Evolutionary conservation across 2,113 vertebrate species (phyloP).

Genomic region (Phocoena sinus): DNA sequence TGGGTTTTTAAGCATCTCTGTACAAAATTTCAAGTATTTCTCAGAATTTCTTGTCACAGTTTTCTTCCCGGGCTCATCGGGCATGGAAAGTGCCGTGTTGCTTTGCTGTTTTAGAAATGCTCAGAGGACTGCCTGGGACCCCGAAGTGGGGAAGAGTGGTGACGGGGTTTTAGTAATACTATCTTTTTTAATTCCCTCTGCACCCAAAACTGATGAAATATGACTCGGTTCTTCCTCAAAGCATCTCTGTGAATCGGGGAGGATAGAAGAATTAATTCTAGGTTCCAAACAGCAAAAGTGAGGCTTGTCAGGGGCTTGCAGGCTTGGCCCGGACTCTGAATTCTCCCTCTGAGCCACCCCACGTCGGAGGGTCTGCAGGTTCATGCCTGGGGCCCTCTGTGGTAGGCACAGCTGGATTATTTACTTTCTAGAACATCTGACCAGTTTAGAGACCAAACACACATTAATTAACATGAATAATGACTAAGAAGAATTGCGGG

Average conservation of each 20-base stretch:
- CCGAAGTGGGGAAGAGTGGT: not conserved
- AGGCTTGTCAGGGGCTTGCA: not conserved
- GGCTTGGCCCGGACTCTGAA: accelerated
- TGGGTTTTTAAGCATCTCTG: not conserved
- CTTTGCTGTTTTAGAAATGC: not conserved
- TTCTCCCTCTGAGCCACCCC: too few species aligned
- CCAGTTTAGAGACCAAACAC: constrained; percentile 20
- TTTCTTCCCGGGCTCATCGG: not conserved
- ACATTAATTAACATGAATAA: constrained; percentile 54
- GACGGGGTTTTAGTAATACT: not conserved
- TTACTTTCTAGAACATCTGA: not conserved
- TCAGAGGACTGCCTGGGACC: not conserved
- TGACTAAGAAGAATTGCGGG: not conserved
- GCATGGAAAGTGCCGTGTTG: too few species aligned
- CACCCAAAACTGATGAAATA: not conserved
- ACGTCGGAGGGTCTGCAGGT: accelerated
- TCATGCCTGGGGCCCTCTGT: not conserved
- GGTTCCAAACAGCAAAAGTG: not conserved
- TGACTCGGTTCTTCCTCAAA: not conserved
- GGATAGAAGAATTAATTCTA: not conserved
- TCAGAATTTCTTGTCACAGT: not conserved
- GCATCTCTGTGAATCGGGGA: not conserved
- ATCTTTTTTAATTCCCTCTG: not conserved
- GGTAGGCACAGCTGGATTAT: not conserved
- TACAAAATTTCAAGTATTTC: not conserved